Evolutionary conservation across 2,113 vertebrate genomes (phyloP).

Genomic region (Formicarius rufipectus): DNA sequence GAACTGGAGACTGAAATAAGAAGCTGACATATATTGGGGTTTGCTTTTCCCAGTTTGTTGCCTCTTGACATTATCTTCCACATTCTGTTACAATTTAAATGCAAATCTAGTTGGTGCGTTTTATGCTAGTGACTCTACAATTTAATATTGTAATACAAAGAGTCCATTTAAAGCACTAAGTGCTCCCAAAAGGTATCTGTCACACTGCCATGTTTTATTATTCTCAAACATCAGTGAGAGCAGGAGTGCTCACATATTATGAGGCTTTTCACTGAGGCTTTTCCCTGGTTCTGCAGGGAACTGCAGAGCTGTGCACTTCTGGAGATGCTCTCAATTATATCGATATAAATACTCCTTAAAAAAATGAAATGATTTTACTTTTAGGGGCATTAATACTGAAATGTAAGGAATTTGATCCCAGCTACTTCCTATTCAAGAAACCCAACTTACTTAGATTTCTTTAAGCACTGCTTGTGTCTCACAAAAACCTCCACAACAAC

Average conservation of each 20-base stretch:
- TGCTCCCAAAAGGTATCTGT: constrained; percentile 43
- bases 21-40: background rate
- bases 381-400: background rate
- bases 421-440: background rate
- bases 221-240: background rate
- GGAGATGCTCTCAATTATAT: background rate
- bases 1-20: background rate
- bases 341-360: background rate
- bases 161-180: constrained; percentile 19
- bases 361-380: background rate
- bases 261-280: background rate
- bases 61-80: background rate
- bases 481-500: background rate
- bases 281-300: background rate
- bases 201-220: background rate
- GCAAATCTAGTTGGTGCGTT: constrained; percentile 7
- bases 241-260: background rate
- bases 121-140: background rate
- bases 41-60: background rate
- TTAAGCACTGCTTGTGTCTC: background rate
- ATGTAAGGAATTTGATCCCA: background rate
- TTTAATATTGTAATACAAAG: background rate
- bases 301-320: background rate
- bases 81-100: background rate
- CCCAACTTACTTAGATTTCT: background rate